Base-by-base conservation (phyloP, 2,888 invertebrate genomes). In the Brassicogethes aeneus region DNA sequence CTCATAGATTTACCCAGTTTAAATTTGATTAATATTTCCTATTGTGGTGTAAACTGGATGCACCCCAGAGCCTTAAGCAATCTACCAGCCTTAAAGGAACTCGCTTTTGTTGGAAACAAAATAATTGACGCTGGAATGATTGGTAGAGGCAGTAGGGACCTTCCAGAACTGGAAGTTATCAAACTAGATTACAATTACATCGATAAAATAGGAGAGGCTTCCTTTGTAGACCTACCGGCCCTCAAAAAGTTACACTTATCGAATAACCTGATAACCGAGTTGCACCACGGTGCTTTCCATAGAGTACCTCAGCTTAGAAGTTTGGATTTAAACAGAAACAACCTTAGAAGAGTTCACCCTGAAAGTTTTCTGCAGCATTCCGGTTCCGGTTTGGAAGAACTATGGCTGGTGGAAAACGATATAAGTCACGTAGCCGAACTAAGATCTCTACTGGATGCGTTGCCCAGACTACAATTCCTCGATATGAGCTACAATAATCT, bases 51-150 rank as follows among this genome's bases (percentile, higher is more conserved):
- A 16, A 77, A 76, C 43, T 80, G 81, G 74, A 76, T 91, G 41
- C 89, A 91, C 61, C 79, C 88, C 51, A 75, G 89, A 50, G 79
- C 87, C 0, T 65, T 91, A 35, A 76, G 81, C 31, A 70, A 82
- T 41, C 66, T 91, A 36, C 85, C 86, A n/a, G 73, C 74, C 36
- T 61, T 90, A 43, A 73, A 73, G 35, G 83, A 84, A 53, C 63
- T 91, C 10, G 79, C 82, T 15, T 66, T 91, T 1, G 74, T 76
- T 10, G 76, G 80, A 36, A 91, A 91, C 59, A 74, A 76, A 52
- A 78, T 91, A 49, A 71, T 74, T 7, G 89, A 90, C 60, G 85
- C 86, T 8, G 78, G 79, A n/a, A 82, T 88, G 78, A 75, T 90
- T 7, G 89, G 90, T 2, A 74, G 85, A 51, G 82, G 82, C 8